Base-by-base conservation (phyloP, 2,888 invertebrate genomes). In the Siphonodentalium dalli region DNA sequence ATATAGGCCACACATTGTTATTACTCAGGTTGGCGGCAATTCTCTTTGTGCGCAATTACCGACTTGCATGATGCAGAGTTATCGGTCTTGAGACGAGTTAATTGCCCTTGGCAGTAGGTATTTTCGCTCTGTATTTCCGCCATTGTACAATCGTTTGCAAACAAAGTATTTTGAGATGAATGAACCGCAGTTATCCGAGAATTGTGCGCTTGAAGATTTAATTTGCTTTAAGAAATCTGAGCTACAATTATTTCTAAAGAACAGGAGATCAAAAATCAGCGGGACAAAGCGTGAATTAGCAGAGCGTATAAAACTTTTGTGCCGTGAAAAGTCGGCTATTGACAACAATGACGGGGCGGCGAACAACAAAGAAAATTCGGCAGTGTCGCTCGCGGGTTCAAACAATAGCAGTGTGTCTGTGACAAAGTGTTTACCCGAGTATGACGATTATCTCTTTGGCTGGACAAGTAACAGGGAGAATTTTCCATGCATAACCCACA, bases 211-310 rank as follows among this genome's bases (percentile, higher is more conserved):
- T 18, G 18, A 39, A 9, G 2, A 42, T 6, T 29, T 42, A 20
- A 28, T 28, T 11, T 20, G 15, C 15, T 44, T 24, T 34, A 23
- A 35, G 11, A 46, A 37, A 37, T 18, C 37, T 27, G 27, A 37
- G 26, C 37, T 37, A 35, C 37, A 46, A 38, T 18, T 29, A 20
- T 47, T 37, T 28, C 37, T 45, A 3, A 8, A 29, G 18, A 11
- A 21, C 8, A 47, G 20, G 20, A 15, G 39, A n/a, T 8, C 31
- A 26, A 47, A 47, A 47, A 28, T 47, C 5, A 38, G 38, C 31
- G 47, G 39, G 20, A 47, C 21, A 21, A 47, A 47, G 21, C 29
- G 21, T n/a, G 28, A 47, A 26, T 23, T 47, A n/a, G 37, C 38
- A n/a, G 27, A 37, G 26, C 44, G 44, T 33, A 27, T 45, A 18